Percentiles rank a stretch among this genome's conserved stretches.
Conservation (phyloP, 2,888 invertebrate species). For the Lampropteryx suffumata region DNA sequence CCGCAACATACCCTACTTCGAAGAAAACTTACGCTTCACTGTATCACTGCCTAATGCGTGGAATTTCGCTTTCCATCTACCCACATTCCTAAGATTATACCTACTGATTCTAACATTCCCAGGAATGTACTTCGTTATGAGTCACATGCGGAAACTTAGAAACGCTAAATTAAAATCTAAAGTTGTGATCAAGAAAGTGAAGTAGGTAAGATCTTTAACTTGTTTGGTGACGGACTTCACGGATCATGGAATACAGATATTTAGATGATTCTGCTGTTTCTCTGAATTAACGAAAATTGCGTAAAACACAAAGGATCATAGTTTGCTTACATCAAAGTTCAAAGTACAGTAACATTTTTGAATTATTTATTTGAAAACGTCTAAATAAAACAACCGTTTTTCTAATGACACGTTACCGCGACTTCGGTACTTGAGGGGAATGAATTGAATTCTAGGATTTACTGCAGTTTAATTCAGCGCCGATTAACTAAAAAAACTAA, state of each 20-base stretch:
- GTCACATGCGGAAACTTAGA: conserved; percentile 91
- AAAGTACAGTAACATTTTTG: too few relatives aligned
- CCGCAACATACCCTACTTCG: conserved; percentile 94
- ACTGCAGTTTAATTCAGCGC: too few relatives aligned
- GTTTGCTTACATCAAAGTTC: too few relatives aligned
- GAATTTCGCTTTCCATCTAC: conserved; percentile 94
- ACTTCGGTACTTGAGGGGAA: too few relatives aligned
- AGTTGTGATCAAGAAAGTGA: conserved; percentile 69
- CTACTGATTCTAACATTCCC: conserved; percentile 89
- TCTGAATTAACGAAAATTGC: too few relatives aligned
- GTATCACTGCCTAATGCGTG: conserved; percentile 90
- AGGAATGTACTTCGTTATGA: conserved; percentile 90
- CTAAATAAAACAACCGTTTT: too few relatives aligned
- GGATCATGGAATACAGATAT: not conserved
- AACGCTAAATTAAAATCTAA: conserved; percentile 85
- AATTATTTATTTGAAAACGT: too few relatives aligned
- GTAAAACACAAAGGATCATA: too few relatives aligned
- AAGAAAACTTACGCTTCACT: conserved; percentile 90
- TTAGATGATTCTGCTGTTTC: not conserved
- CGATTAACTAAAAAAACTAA: too few relatives aligned
- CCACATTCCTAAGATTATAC: conserved; percentile 90
- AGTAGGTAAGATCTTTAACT: conserved; percentile 51
- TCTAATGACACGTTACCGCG: too few relatives aligned
- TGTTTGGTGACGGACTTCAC: not conserved
- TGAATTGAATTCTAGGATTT: too few relatives aligned